Evolutionary conservation across 2,888 invertebrate species (phyloP), one percentile per base, ranked within the genome.

Genomic region (Calameuta pallipes): DNA sequence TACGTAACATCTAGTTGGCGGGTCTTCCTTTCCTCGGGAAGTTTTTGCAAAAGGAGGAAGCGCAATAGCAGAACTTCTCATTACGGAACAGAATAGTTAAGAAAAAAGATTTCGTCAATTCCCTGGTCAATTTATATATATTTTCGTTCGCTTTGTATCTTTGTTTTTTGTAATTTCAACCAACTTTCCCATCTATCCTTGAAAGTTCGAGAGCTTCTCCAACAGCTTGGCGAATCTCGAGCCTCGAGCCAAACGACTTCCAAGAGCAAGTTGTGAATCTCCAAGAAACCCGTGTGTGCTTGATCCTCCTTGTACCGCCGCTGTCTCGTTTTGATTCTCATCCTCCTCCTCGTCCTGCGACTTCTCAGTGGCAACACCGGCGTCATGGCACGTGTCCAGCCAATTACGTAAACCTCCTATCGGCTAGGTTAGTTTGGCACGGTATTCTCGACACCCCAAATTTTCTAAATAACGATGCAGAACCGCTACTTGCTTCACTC

Each of bases 381-480:
- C 77, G 75, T 76, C 79, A 78, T 83, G 83, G 83, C 83, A 81
- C 79, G 77, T 82, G 81, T 80, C 83, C 83, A 83, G 81, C 78
- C 78, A 77, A 76, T 83, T 83, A 77, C 81, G 83, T 78, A 79
- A 83, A 79, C 74, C 56, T 56, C 23, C 23, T 78, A 69, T 23
- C 56, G 74, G 30, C 74, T 74, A 73, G 80, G 81, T 80, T 79
- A 81, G 80, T 83, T 83, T 83, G 81, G 82, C 81, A 80, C 80
- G 75, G 73, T 78, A 56, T 23, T 23, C 23, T 56, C 23, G 56
- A 56, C 23, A 56, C 9, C 23, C 23, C 23, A 56, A 23, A 23
- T 56, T 56, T 56, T 56, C 9, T 2, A 23, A 56, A 56, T 56
- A 56, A 23, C 23, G 9, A 56, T 56, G 6, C 56, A 23, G 6